Conservation (phyloP, 2,113 vertebrate species). For the human (Homo sapiens) region GRCh38 chr9:24809001-24809500, state of each 20-base stretch:
- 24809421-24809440: neutral
- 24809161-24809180: neutral
- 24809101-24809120: neutral
- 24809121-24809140: neutral
- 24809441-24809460: neutral
- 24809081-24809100: neutral
- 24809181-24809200: neutral
- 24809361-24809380: neutral
- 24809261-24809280: neutral
- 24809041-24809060: neutral
- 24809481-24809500: neutral
- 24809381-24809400: neutral
- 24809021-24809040: neutral
- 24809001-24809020: neutral
- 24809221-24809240: neutral
- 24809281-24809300: neutral
- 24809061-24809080: neutral
- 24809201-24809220: neutral
- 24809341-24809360: neutral
- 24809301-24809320: neutral
- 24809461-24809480: neutral
- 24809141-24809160: neutral
- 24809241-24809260: neutral
- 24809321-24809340: neutral
- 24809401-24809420: neutral